Evolutionary conservation across 2,888 invertebrate species (phyloP), one percentile per base, ranked within the genome.

Genomic region (Phlogophora meticulosa): DNA sequence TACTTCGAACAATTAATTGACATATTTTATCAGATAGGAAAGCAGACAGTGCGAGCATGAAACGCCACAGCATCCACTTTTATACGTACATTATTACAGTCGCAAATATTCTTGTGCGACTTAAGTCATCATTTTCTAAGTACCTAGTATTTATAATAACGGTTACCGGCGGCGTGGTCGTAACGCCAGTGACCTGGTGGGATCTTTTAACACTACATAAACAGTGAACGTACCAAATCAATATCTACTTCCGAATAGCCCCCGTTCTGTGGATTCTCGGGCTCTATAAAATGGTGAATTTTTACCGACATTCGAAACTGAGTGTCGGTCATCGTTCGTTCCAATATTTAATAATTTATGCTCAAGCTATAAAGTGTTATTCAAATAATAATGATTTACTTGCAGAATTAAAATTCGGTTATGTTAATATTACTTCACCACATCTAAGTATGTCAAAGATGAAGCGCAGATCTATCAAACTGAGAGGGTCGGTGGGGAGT

Each of bases 41-140:
- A 87, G 91, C 93, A 90, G 92, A 88, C 93, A 90, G 89, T 91
- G 93, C 93, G 92, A 88, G 83, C 80, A 78, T 82, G 82, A 85
- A 90, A 91, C 94, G 94, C 88, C 93, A 93, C 94, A 89, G 94
- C 94, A 94, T 94, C 94, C 94, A 94, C 94, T 93, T 92, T 90
- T 89, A 93, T 89, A 92, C 89, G 90, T 91, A 92, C 88, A 84
- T 87, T 88, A 88, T 88, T 91, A 89, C 91, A 92, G 93, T 93
- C 92, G 82, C 80, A 69, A 73, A 72, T 86, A 87, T 84, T 83
- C 84, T 81, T 82, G 84, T 82, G 88, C 87, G 91, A 92, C 91
- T 91, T 89, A 87, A 88, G 85, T 91, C 88, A 85, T 88, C 87
- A 87, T 90, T 90, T 88, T 88, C 86, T 88, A 89, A 89, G 66